Conservation (phyloP, 2,797 vertebrate genomes). For the Aldrovandia affinis region DNA sequence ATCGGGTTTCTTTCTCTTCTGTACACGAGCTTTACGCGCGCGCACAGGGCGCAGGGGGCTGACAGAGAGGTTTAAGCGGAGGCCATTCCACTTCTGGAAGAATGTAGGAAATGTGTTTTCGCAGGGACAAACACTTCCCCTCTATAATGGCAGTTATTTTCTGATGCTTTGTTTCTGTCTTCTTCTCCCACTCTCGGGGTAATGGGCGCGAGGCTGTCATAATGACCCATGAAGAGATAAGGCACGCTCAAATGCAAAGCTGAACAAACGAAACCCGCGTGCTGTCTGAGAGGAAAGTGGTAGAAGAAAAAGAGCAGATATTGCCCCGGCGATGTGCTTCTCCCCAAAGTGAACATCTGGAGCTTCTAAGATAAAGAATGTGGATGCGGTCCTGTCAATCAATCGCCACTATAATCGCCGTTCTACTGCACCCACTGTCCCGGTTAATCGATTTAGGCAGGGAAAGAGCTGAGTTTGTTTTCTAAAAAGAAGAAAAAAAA, state of each 20-base stretch:
- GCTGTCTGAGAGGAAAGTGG: neutral
- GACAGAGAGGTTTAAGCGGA: neutral
- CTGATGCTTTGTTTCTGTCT: neutral
- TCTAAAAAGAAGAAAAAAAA: neutral
- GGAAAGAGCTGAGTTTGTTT: neutral
- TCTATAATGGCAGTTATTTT: neutral
- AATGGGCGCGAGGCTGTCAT: neutral
- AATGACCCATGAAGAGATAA: conserved; percentile 17
- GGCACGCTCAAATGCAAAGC: neutral
- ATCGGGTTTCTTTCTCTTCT: too few species aligned
- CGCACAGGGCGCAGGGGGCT: too few species aligned
- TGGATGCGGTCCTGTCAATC: neutral
- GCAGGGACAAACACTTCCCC: neutral
- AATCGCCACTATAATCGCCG: neutral
- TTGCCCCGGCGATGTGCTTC: too few species aligned
- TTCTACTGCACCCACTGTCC: too few species aligned
- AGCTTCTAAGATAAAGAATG: neutral
- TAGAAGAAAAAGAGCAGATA: neutral
- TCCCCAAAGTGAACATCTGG: too few species aligned
- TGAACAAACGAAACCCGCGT: neutral
- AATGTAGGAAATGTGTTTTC: neutral
- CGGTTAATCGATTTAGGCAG: neutral
- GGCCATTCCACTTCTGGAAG: neutral
- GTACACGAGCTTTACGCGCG: too few species aligned
- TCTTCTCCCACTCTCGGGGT: neutral